phyloP scores from a whole-genome alignment of 2,797 vertebrate species.

The Lophotriccus pileatus region DNA sequence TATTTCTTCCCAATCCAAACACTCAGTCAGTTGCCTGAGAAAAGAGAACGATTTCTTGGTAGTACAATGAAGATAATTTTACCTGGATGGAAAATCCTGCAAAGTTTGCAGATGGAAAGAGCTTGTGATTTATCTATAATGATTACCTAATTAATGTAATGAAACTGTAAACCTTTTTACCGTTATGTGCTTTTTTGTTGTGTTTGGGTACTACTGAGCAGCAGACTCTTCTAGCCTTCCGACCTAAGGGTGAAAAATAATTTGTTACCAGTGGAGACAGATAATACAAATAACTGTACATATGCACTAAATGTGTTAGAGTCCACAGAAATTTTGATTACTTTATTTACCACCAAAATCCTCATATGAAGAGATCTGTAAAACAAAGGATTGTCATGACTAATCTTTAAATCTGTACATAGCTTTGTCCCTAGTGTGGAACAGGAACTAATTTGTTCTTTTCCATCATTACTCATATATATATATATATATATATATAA shows the following conservation, averaged over 20 bases:
- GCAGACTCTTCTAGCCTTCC: background rate
- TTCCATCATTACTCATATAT: background rate
- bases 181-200: background rate
- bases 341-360: background rate
- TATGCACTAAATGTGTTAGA: background rate
- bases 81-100: background rate
- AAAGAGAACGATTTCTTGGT: background rate
- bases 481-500: background rate
- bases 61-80: background rate
- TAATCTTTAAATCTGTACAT: background rate
- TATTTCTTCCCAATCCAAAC: background rate
- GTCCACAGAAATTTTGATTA: background rate
- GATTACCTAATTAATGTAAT: background rate
- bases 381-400: background rate
- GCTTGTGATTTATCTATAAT: background rate
- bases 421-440: background rate
- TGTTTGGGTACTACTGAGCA: background rate
- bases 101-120: background rate
- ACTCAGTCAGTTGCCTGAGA: background rate
- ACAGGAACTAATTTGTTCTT: background rate
- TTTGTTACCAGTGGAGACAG: background rate
- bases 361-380: background rate
- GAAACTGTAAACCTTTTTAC: background rate
- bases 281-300: background rate
- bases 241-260: conserved; percentile 27